Percentiles rank a stretch among this genome's conserved stretches.
phyloP scores from a whole-genome alignment of 2,797 vertebrate genomes.

The Odontamblyopus rebecca region DNA sequence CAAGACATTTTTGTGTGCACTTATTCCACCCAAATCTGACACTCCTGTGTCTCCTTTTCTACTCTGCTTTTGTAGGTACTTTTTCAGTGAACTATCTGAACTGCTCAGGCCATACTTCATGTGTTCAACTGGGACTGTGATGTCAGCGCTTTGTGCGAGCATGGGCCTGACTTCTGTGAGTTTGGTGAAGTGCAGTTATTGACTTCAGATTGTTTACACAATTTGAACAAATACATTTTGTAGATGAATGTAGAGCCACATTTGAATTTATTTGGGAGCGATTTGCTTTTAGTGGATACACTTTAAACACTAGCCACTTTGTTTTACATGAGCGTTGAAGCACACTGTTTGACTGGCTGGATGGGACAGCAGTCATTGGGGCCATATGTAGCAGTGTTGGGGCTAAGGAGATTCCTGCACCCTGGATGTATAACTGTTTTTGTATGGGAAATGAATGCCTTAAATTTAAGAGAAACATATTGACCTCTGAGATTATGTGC shows the following conservation, averaged over 20 bases:
- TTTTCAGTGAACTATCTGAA: slow-evolving; percentile 30
- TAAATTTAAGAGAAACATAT: slow-evolving; percentile 45
- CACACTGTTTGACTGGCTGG: slow-evolving; percentile 30
- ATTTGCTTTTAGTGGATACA: slow-evolving; percentile 38
- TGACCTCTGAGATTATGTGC: slow-evolving; percentile 22
- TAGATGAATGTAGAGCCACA: slow-evolving; percentile 52
- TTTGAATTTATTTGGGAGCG: slow-evolving; percentile 40
- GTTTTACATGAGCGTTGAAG: slow-evolving; percentile 50
- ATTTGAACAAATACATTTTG: slow-evolving; percentile 44
- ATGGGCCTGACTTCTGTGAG: slow-evolving; percentile 22
- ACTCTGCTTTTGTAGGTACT: slow-evolving; percentile 60
- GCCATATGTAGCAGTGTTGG: slow-evolving; percentile 50
- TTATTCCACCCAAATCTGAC: slow-evolving; percentile 67
- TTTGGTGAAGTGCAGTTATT: slow-evolving; percentile 27
- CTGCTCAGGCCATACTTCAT: slow-evolving; percentile 24
- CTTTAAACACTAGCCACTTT: slow-evolving; percentile 63
- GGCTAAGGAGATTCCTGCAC: slow-evolving; percentile 34
- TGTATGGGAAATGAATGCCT: slow-evolving; percentile 48
- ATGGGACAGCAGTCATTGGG: slow-evolving; percentile 33
- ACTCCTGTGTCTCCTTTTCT: slow-evolving; percentile 57
- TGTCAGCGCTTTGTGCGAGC: slow-evolving; percentile 18
- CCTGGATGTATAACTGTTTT: slow-evolving; percentile 32
- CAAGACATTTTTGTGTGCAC: slow-evolving; percentile 13
- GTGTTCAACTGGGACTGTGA: slow-evolving; percentile 21
- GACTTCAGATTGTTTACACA: slow-evolving; percentile 29